Conservation (phyloP, 2,113 vertebrate species). For the Centropus bengalensis region DNA sequence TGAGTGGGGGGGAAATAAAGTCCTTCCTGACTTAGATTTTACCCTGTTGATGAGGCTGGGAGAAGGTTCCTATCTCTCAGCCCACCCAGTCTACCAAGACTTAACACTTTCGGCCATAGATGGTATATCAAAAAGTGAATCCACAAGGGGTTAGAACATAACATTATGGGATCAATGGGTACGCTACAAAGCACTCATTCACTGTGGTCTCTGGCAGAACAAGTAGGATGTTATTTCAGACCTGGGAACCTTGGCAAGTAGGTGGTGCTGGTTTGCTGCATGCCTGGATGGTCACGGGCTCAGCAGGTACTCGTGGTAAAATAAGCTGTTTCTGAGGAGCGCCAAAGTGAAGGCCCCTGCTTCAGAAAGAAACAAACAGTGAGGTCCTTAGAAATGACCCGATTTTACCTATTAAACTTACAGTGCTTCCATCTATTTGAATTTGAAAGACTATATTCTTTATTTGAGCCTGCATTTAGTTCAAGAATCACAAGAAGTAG, state of each 20-base stretch:
- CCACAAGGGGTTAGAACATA: background rate
- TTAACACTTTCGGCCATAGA: background rate
- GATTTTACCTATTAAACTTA: background rate
- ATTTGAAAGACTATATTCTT: accelerated
- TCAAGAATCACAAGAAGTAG: background rate
- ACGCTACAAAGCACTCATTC: background rate
- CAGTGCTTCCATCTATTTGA: background rate
- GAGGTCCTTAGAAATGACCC: background rate
- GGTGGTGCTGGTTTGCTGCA: background rate
- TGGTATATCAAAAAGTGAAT: background rate
- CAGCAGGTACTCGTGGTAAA: constrained; percentile 58
- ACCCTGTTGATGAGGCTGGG: background rate
- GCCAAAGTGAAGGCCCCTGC: constrained; percentile 75
- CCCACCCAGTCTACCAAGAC: background rate
- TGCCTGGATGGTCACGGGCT: background rate
- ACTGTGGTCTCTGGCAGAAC: background rate
- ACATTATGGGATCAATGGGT: background rate
- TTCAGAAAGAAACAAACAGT: background rate
- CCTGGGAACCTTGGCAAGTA: constrained; percentile 75
- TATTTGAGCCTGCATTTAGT: background rate
- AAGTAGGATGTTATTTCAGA: constrained; percentile 20
- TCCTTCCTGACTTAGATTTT: background rate
- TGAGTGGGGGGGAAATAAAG: background rate
- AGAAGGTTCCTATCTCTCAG: background rate
- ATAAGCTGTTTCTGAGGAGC: constrained; percentile 62